Conservation (phyloP, 2,888 invertebrate species). For the Crocallis elinguaria region DNA sequence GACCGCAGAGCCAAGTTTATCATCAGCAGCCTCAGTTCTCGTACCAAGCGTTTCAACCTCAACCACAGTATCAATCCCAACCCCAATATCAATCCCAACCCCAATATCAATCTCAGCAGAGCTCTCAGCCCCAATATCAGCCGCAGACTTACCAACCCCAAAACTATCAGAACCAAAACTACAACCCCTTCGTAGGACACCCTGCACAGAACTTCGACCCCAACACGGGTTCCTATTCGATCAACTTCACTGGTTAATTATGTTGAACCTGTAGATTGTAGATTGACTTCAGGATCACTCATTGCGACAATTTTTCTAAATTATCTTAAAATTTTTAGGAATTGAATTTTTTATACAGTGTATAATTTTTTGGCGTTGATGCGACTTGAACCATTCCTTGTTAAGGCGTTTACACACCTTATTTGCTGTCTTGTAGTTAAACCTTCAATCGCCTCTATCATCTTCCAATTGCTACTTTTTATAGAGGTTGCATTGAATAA, state of each 20-base stretch:
- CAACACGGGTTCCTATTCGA: slow-evolving; percentile 90
- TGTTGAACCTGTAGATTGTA: slow-evolving; percentile 21
- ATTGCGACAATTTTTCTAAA: background rate
- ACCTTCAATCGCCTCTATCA: too few species aligned
- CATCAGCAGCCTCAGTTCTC: slow-evolving; percentile 76
- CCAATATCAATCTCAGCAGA: slow-evolving; percentile 45
- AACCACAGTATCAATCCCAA: slow-evolving; percentile 50
- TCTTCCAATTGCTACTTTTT: too few species aligned
- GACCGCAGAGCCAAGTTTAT: slow-evolving; percentile 71
- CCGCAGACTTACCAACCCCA: slow-evolving; percentile 58
- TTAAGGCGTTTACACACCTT: too few species aligned
- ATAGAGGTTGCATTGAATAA: slow-evolving; percentile 13
- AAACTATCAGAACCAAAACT: slow-evolving; percentile 65
- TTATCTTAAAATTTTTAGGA: too few species aligned
- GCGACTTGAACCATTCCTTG: too few species aligned
- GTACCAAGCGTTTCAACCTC: slow-evolving; percentile 69
- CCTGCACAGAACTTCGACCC: slow-evolving; percentile 90
- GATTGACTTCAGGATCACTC: slow-evolving; percentile 21
- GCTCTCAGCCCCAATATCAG: slow-evolving; percentile 49
- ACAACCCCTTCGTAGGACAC: slow-evolving; percentile 85
- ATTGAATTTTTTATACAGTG: background rate
- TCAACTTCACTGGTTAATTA: slow-evolving; percentile 87
- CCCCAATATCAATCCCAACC: slow-evolving; percentile 33
- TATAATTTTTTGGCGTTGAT: background rate
- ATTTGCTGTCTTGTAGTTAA: too few species aligned